Percentiles rank a stretch among this genome's conserved stretches.
Evolutionary conservation across 2,888 invertebrate genomes (phyloP).

Genomic region (Lamellibrachia satsuma): DNA sequence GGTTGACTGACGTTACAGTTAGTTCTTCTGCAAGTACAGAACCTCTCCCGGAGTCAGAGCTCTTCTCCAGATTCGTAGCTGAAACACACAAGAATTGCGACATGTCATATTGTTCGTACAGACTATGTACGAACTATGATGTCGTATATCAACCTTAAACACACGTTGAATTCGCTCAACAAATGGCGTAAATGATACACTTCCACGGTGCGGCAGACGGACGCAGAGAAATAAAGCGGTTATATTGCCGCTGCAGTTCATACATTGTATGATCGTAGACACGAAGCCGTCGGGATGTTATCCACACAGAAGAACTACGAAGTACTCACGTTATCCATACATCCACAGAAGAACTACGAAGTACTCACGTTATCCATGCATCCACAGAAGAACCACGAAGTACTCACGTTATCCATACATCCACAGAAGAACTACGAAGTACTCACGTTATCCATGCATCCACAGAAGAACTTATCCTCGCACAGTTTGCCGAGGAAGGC

Average conservation of each 20-base stretch:
- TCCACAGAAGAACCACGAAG: no score
- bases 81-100: background rate
- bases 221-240: no score
- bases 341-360: no score
- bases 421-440: background rate
- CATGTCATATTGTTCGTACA: background rate
- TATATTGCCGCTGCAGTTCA: background rate
- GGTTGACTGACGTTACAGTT: background rate
- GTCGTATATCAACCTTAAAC: background rate
- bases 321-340: background rate
- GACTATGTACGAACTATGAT: background rate
- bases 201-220: no score
- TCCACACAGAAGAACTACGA: background rate
- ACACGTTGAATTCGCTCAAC: background rate
- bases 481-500: slow-evolving; percentile 7
- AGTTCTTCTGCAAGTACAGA: background rate
- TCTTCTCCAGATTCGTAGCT: no score
- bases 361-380: no score
- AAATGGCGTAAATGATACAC: background rate
- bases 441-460: background rate
- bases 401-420: no score
- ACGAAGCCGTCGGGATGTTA: background rate
- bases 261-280: background rate
- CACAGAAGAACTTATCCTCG: background rate
- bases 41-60: background rate